Percentiles rank a stretch among this genome's conserved stretches.
Evolutionary conservation across 2,113 vertebrate species (phyloP).

Genomic region (Phyllostomus hastatus): DNA sequence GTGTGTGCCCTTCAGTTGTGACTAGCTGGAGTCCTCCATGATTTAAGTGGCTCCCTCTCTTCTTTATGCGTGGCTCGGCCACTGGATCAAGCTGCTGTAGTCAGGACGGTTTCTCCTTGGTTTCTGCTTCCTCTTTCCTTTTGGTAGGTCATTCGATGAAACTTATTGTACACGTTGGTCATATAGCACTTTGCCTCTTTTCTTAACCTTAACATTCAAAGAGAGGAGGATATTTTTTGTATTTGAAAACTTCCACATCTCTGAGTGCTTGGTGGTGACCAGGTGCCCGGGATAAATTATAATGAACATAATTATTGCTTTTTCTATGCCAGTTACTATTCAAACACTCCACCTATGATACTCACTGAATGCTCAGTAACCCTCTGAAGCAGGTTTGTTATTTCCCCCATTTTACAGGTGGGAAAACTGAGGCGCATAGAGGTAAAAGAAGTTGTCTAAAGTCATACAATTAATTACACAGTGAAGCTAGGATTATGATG

Average conservation of each 20-base stretch:
- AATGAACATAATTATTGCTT: neutral
- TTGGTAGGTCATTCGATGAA: neutral
- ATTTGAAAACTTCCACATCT: neutral
- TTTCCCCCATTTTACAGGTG: neutral
- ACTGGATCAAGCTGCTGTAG: neutral
- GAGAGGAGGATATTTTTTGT: neutral
- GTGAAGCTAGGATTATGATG: neutral
- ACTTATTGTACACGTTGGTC: neutral
- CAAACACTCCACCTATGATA: neutral
- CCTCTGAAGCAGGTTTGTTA: neutral
- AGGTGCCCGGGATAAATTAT: neutral
- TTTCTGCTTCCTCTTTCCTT: neutral
- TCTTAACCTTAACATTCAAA: neutral
- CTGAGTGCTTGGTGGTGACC: neutral
- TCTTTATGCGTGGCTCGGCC: neutral
- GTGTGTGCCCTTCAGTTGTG: slow-evolving; percentile 44
- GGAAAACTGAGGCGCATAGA: slow-evolving; percentile 13
- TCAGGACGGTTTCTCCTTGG: neutral
- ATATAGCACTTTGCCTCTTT: neutral
- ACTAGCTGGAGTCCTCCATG: neutral
- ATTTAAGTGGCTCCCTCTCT: neutral
- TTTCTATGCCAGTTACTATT: neutral
- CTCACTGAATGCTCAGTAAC: neutral
- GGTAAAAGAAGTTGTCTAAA: neutral
- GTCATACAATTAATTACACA: neutral